Base-by-base conservation (phyloP, 2,113 vertebrate genomes). In the Alexandromys fortis region DNA sequence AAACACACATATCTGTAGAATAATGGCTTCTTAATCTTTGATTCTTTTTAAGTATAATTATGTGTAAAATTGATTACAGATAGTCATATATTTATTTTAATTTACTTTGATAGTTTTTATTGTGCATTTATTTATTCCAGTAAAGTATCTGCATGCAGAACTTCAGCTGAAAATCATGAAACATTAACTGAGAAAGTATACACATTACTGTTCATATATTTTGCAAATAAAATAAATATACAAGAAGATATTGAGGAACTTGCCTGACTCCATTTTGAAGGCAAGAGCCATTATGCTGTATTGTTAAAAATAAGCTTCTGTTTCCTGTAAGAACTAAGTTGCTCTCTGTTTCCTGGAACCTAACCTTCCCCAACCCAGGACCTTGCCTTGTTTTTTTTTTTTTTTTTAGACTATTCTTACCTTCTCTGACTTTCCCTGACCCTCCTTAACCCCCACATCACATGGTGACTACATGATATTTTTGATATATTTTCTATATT, bases 101-200 rank as follows among this genome's bases (percentile, higher is more conserved):
- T 52, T 78, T 24, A 21, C 3, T 55, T 52, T 95, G 10, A 58
- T 83, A 87, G 22, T 26, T 58, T 93, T 89, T 76, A 38, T 68
- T 47, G 70, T 12, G 13, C 14, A 9, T 76, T 24, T n/a, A 81
- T 28, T 67, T 90, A 68, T 85, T 78, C 24, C 28, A 42, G 35
- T 75, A 17, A 81, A 73, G 7, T 86, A 33, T 78, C 19, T 77
- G 0, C 10, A 63, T 90, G 16, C 28, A 87, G 86, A 76, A 83
- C 33, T 26, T 89, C 82, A 72, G n/a, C 88, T 96, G n/a, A 88
- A 89, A 96, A 86, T 70, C 22, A 88, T 68, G 68, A 90, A 72
- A 2, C 17, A 47, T 86, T 94, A 82, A 47, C 65, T 83, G 26
- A 79, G 7, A 89, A 85, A 75, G 55, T 63, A 7, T 8, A 86